Evolutionary conservation across 1,140 invertebrate genomes (phyloP).

Genomic region (Bombus vancouverensis): DNA sequence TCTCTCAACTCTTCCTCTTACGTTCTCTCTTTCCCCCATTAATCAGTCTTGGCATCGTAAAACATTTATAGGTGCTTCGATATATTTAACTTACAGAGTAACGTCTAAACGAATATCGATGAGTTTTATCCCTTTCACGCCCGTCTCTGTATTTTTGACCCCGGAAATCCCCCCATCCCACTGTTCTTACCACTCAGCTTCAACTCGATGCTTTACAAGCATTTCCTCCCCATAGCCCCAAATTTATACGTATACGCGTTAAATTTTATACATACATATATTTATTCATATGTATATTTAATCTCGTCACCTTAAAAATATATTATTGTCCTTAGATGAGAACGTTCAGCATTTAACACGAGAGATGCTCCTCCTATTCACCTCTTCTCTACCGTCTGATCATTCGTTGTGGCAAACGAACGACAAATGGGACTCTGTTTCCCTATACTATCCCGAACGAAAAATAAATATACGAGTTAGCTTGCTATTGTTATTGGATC

Average conservation of each 20-base stretch:
- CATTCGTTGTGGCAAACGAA: neutral
- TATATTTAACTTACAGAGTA: constrained; percentile 64
- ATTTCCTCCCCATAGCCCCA: neutral
- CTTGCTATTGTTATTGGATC: constrained; percentile 20
- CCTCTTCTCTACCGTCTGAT: constrained; percentile 32
- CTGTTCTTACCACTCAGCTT: neutral
- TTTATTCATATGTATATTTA: constrained; percentile 60
- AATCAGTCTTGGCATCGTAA: constrained; percentile 81
- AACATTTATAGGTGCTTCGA: constrained; percentile 75
- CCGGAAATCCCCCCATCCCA: neutral
- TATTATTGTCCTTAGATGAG: constrained; percentile 83
- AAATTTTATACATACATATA: constrained; percentile 67
- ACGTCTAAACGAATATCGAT: constrained; percentile 56
- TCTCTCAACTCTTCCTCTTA: constrained; percentile 18
- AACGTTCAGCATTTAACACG: constrained; percentile 78
- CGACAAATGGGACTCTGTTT: neutral
- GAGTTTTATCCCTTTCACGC: neutral
- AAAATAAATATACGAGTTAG: constrained; percentile 43
- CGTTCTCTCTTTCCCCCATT: constrained; percentile 44
- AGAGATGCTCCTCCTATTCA: constrained; percentile 8
- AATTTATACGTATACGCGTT: constrained; percentile 69
- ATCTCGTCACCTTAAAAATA: constrained; percentile 79
- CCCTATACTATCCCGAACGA: constrained; percentile 19
- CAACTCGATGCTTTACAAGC: neutral
- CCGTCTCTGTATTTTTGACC: neutral